A percentile compares a stretch with the other conserved stretches of the same genome.
Evolutionary conservation across 1,140 invertebrate genomes (phyloP).

Genomic region (Zaprionus ornatus): DNA sequence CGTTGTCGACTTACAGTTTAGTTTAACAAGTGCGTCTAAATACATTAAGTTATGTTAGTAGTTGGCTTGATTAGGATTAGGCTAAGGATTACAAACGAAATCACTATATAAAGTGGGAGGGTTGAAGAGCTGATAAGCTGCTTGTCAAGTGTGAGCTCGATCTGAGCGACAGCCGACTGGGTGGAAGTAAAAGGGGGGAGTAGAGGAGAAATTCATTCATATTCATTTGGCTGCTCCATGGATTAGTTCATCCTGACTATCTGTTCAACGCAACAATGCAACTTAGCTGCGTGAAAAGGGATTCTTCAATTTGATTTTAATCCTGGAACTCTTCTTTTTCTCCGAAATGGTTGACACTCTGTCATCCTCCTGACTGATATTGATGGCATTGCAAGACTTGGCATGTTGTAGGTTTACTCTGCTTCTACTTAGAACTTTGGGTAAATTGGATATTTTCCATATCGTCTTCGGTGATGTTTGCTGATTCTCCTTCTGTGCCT

Average conservation of each 20-base stretch:
- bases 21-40: slow-evolving; percentile 78
- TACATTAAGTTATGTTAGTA: slow-evolving; percentile 67
- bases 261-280: slow-evolving; percentile 56
- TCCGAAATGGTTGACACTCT: slow-evolving; percentile 67
- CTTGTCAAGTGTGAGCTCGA: not conserved
- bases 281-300: slow-evolving; percentile 72
- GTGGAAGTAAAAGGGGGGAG: slow-evolving; percentile 19
- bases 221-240: slow-evolving; percentile 16
- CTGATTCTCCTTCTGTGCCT: slow-evolving; percentile 46
- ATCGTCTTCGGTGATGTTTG: slow-evolving; percentile 5
- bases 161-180: not conserved
- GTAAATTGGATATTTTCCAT: too few species aligned
- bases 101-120: slow-evolving; percentile 63
- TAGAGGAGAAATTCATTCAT: slow-evolving; percentile 42
- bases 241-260: slow-evolving; percentile 1
- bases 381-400: slow-evolving; percentile 66
- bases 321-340: slow-evolving; percentile 71
- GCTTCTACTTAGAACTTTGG: not conserved
- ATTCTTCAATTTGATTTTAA: slow-evolving; percentile 63
- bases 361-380: slow-evolving; percentile 49
- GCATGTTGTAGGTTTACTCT: slow-evolving; percentile 55
- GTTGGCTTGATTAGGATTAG: slow-evolving; percentile 63
- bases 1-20: slow-evolving; percentile 75
- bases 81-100: slow-evolving; percentile 51
- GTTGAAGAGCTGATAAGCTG: too few species aligned